Base-by-base conservation (phyloP, 2,113 vertebrate species). In the Xiphophorus hellerii region DNA sequence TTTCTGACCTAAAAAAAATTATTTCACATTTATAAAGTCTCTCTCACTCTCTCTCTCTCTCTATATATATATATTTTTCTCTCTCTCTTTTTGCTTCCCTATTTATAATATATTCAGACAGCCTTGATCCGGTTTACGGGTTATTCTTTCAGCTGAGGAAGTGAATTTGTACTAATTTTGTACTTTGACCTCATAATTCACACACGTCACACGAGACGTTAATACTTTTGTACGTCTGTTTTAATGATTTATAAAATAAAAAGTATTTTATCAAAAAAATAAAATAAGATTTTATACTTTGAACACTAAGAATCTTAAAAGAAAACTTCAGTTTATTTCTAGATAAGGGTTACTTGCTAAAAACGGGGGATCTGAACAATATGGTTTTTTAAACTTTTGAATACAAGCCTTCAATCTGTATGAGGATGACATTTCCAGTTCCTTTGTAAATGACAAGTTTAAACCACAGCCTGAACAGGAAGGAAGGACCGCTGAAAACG, bases 401-500 rank as follows among this genome's bases (percentile, higher is more conserved):
- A 48, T 48, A 48, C 14, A 48, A 85, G 54, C 27, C 42, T 76
- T 81, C 70, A 77, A 80, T 81, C 72, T 84, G 39, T 9, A 62
- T 69, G 8, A 35, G 13, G 31, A 44, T 62, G 35, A 15, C 71
- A 31, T 62, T 62, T 66, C 62, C 62, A 22, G 42, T 31, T 42
- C 83, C 42, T 82, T 79, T 72, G 44, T 31, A 35, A 78, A 68
- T 60, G 35, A 62, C 72, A 66, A 35, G 66, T 74, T 74, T 84
- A 78, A 79, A 62, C 35, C 51, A 10, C 14, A 84, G 20, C 51
- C 61, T 69, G 80, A 76, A 68, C 4, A 74, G 48, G 78, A 67
- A 65, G 66, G 54, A 61, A 37, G 10, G 66, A 29, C 54, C 54
- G 77, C 44, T 62, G 65, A 77, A 75, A 51, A 78, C 69, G 30